Conservation (phyloP, 2,888 invertebrate genomes). For the Dioctria linearis region DNA sequence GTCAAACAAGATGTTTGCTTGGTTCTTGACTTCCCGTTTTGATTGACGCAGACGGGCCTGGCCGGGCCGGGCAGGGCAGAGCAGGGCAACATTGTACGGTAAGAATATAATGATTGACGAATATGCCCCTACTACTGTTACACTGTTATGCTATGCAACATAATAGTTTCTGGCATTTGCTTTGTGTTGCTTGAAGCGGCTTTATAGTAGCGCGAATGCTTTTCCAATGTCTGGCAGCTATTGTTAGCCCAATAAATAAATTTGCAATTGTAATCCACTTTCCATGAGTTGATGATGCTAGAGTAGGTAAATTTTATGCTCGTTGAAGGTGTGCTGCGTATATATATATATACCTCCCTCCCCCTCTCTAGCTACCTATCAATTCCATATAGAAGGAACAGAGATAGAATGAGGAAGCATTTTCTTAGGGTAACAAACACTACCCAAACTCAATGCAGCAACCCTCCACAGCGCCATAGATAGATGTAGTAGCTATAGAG, state of each 20-base stretch:
- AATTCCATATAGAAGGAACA: slow-evolving; percentile 1
- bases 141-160: too few relatives aligned
- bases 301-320: not conserved
- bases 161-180: too few relatives aligned
- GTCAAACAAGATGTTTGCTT: not conserved
- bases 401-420: slow-evolving; percentile 46
- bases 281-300: not conserved
- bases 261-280: not conserved
- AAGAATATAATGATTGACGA: too few relatives aligned
- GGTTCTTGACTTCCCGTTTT: slow-evolving; percentile 7
- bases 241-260: slow-evolving; percentile 18
- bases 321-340: too few relatives aligned
- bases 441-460: not conserved
- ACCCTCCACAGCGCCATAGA: too few relatives aligned
- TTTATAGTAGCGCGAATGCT: too few relatives aligned
- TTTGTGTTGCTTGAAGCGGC: too few relatives aligned
- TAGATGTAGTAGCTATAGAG: too few relatives aligned
- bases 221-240: slow-evolving; percentile 11
- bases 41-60: not conserved
- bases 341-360: too few relatives aligned
- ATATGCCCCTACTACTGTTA: too few relatives aligned
- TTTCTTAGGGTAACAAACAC: slow-evolving; percentile 2
- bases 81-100: too few relatives aligned
- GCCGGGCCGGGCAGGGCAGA: not conserved
- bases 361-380: not conserved